These are phyloP conservation scores for Onychorhynchus coronatus DNA, from an alignment of 2,113 vertebrate species.

Conservation along the genomic window DNA sequence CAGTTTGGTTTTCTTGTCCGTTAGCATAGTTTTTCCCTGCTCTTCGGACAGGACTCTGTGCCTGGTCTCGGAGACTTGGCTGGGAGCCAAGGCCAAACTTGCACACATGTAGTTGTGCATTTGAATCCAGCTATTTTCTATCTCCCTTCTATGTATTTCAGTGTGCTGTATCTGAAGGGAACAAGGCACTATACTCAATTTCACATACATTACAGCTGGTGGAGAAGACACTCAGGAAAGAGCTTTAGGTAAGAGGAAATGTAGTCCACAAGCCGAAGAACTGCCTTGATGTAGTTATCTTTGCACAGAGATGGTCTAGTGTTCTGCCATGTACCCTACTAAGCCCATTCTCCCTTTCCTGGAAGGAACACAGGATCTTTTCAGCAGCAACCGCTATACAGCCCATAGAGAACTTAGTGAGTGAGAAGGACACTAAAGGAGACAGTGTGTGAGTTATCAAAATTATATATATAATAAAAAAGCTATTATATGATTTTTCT, in stretches of 20 bases:
- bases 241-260: neutral
- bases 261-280: neutral
- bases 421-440: neutral
- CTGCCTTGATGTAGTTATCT: neutral
- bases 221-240: neutral
- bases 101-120: neutral
- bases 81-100: too few relatives aligned
- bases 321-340: neutral
- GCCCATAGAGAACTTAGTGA: neutral
- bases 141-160: neutral
- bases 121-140: neutral
- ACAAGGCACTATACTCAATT: neutral
- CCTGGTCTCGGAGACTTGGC: too few relatives aligned
- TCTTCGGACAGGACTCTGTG: too few relatives aligned
- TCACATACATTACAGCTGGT: neutral
- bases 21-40: too few relatives aligned
- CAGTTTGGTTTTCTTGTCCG: too few relatives aligned
- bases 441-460: rapidly evolving
- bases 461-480: neutral
- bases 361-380: neutral
- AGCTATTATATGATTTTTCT: neutral
- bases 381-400: rapidly evolving
- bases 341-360: neutral
- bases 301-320: neutral
- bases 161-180: rapidly evolving